Conservation (phyloP, 2,888 invertebrate species). For the Drosophila histrio region DNA sequence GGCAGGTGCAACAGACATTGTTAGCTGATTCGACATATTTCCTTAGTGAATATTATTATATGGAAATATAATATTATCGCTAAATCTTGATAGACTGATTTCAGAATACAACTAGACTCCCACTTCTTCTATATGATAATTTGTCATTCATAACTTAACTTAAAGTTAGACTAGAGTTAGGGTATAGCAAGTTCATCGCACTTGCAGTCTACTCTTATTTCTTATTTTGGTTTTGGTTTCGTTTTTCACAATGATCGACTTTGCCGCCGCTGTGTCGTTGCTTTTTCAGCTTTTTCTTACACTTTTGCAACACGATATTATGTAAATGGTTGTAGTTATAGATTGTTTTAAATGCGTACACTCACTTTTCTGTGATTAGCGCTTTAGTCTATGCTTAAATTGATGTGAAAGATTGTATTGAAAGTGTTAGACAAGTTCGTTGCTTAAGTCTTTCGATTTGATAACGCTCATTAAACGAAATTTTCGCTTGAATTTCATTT, state of each 20-base stretch:
- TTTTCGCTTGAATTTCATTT: background rate
- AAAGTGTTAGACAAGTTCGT: slow-evolving; percentile 45
- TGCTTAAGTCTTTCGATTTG: slow-evolving; percentile 48
- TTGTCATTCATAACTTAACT: background rate
- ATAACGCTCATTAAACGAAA: slow-evolving; percentile 2
- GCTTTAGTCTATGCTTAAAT: slow-evolving; percentile 4
- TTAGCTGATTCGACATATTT: background rate
- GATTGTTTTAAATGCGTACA: slow-evolving; percentile 38
- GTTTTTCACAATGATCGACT: slow-evolving; percentile 11
- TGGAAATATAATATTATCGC: background rate
- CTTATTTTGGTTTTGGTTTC: slow-evolving; percentile 27
- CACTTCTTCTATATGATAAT: no score
- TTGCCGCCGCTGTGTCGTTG: slow-evolving; percentile 14
- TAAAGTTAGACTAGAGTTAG: slow-evolving; percentile 1
- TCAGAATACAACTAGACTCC: no score
- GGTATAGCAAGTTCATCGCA: slow-evolving; percentile 6
- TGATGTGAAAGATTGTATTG: slow-evolving; percentile 29
- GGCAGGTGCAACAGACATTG: slow-evolving; percentile 4
- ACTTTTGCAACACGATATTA: slow-evolving; percentile 35
- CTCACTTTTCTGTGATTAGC: slow-evolving; percentile 24
- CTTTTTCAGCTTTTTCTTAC: slow-evolving; percentile 20
- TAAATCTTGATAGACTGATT: no score
- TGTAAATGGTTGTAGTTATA: slow-evolving; percentile 49
- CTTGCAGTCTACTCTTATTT: background rate
- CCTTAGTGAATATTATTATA: background rate